Percentiles rank a stretch among this genome's conserved stretches.
phyloP scores from a whole-genome alignment of 2,797 vertebrate genomes.

The Octomys mimax region DNA sequence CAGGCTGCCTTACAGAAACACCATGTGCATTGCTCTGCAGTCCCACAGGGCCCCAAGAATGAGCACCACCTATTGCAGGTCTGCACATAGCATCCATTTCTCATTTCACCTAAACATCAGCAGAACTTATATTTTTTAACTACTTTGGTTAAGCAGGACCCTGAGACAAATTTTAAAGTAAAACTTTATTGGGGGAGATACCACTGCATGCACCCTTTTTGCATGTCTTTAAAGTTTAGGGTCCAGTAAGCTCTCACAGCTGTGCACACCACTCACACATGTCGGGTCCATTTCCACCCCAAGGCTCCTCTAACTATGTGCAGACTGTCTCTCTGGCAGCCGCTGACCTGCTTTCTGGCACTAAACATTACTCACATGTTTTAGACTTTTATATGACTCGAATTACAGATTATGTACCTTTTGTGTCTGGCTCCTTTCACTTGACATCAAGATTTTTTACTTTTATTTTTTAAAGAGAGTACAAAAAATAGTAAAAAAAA shows the following conservation, averaged over 20 bases:
- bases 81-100: too few species aligned
- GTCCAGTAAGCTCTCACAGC: neutral
- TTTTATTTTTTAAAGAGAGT: too few species aligned
- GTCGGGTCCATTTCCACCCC: neutral
- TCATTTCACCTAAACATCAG: neutral
- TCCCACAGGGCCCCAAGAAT: too few species aligned
- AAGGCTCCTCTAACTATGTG: too few species aligned
- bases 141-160: neutral
- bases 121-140: too few species aligned
- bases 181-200: neutral
- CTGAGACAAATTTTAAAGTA: neutral
- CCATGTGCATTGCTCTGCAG: fast-evolving
- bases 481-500: too few species aligned
- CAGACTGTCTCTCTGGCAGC: neutral
- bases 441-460: neutral
- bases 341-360: neutral
- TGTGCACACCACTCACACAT: neutral
- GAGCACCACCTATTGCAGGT: too few species aligned
- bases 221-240: fast-evolving
- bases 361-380: neutral
- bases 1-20: neutral
- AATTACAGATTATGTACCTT: neutral
- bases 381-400: neutral
- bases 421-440: neutral
- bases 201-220: too few species aligned